A percentile compares a stretch with the other conserved stretches of the same genome.
phyloP scores from a whole-genome alignment of 37 sponge, comb jelly and placozoan genomes.

The Lycopodina hypogea region DNA sequence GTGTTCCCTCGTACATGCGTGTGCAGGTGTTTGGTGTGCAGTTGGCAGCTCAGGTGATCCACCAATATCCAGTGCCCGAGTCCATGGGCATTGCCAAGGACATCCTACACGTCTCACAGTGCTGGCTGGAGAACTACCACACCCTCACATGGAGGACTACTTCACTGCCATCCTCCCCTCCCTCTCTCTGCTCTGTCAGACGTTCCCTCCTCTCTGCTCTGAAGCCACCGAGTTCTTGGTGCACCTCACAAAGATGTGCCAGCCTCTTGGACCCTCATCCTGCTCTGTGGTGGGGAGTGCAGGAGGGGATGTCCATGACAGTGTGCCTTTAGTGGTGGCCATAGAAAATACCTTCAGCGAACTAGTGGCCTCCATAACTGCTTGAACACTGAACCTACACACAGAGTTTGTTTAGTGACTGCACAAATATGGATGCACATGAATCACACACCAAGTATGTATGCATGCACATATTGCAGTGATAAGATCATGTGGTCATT shows the following conservation, averaged over 20 bases:
- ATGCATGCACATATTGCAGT: too few relatives aligned
- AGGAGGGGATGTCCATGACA: not conserved
- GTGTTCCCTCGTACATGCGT: not conserved
- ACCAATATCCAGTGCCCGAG: constrained; percentile 82
- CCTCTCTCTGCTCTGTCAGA: constrained; percentile 50
- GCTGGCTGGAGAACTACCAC: constrained; percentile 52
- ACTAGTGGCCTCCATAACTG: not conserved
- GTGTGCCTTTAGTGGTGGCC: not conserved
- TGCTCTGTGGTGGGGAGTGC: not conserved
- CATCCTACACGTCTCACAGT: constrained; percentile 53
- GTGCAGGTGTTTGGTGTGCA: constrained; percentile 77
- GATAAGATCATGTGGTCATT: too few relatives aligned
- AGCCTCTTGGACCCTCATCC: not conserved
- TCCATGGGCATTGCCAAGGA: constrained; percentile 59
- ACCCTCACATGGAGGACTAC: constrained; percentile 24
- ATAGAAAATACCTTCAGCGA: not conserved
- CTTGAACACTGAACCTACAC: constrained; percentile 1
- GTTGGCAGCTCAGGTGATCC: constrained; percentile 74
- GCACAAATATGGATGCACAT: too few relatives aligned
- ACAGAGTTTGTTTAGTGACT: too few relatives aligned
- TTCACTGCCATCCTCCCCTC: constrained; percentile 72
- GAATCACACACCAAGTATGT: too few relatives aligned
- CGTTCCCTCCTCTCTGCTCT: constrained; percentile 76
- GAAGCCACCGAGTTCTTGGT: constrained; percentile 70
- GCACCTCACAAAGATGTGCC: constrained; percentile 30